Percentiles rank a stretch among this genome's conserved stretches.
These are phyloP conservation scores for Orthosia gothica DNA, from an alignment of 2,888 invertebrate genomes.

Conservation along the genomic window DNA sequence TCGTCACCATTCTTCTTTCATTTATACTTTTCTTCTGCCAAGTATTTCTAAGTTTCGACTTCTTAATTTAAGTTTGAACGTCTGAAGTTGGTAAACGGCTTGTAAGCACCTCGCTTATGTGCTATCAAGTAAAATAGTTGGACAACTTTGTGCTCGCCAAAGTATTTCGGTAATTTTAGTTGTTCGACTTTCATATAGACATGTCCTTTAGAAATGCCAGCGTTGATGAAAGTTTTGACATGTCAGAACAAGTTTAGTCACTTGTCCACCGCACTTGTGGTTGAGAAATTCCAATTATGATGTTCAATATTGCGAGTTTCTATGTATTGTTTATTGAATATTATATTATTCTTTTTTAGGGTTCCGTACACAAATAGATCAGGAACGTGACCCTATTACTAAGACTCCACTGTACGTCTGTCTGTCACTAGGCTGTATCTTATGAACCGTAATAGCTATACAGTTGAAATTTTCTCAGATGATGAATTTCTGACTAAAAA, in stretches of 20 bases:
- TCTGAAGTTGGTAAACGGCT: constrained; percentile 29
- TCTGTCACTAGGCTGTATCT: too few relatives aligned
- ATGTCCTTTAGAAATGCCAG: constrained; percentile 49
- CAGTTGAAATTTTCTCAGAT: too few relatives aligned
- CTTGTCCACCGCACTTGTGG: constrained; percentile 22
- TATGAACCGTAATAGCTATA: too few relatives aligned
- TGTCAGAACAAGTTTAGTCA: constrained; percentile 40
- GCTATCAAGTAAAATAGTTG: constrained; percentile 56
- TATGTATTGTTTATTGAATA: too few relatives aligned
- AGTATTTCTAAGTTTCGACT: not conserved
- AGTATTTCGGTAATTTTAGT: constrained; percentile 62
- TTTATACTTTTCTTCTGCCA: not conserved
- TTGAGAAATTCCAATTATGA: constrained; percentile 23
- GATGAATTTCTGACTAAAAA: too few relatives aligned
- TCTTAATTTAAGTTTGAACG: constrained; percentile 23
- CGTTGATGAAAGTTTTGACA: constrained; percentile 54
- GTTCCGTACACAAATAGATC: too few relatives aligned
- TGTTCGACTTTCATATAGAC: constrained; percentile 58
- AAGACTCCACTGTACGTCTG: too few relatives aligned
- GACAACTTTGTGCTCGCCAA: constrained; percentile 40
- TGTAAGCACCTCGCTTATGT: constrained; percentile 31
- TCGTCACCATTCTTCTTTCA: not conserved
- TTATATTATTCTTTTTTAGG: too few relatives aligned
- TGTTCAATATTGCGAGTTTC: constrained; percentile 11
- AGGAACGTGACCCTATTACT: too few relatives aligned